These are phyloP conservation scores for Lycaena phlaeas DNA, from an alignment of 2,888 invertebrate genomes.

Conservation along the genomic window DNA sequence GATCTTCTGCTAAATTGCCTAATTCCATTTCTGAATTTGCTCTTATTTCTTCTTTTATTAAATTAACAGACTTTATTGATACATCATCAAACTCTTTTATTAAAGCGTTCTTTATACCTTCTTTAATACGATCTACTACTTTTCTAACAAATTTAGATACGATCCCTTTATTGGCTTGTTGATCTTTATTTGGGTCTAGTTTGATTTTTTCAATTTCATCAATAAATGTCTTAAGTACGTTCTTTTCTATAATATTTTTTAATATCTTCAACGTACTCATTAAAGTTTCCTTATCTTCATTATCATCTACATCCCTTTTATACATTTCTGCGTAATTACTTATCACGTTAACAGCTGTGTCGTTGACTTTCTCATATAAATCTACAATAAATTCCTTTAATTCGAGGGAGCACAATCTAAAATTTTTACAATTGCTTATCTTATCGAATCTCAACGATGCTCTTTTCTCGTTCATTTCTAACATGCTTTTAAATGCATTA, in stretches of 20 bases:
- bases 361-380: slow-evolving; percentile 34
- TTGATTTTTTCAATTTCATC: slow-evolving; percentile 26
- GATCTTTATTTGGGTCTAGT: slow-evolving; percentile 29
- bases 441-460: neutral
- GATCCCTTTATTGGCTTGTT: slow-evolving; percentile 26
- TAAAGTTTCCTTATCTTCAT: slow-evolving; percentile 26
- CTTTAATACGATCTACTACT: slow-evolving; percentile 23
- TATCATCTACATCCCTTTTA: slow-evolving; percentile 31
- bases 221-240: slow-evolving; percentile 27
- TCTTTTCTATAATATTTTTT: slow-evolving; percentile 20
- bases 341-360: slow-evolving; percentile 34
- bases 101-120: slow-evolving; percentile 17
- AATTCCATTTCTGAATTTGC: slow-evolving; percentile 38
- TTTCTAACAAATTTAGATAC: slow-evolving; percentile 28
- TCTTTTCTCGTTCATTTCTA: neutral
- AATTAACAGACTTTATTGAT: slow-evolving; percentile 23
- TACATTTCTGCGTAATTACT: slow-evolving; percentile 48
- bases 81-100: slow-evolving; percentile 23
- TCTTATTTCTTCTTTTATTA: slow-evolving; percentile 34
- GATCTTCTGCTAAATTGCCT: slow-evolving; percentile 29
- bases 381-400: slow-evolving; percentile 31
- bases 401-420: slow-evolving; percentile 42
- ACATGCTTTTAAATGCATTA: neutral
- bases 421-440: slow-evolving; percentile 24
- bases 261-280: slow-evolving; percentile 25